Percentiles rank a stretch among this genome's conserved stretches.
Evolutionary conservation across 1,140 invertebrate species (phyloP).

Genomic region (Telenomus remus): DNA sequence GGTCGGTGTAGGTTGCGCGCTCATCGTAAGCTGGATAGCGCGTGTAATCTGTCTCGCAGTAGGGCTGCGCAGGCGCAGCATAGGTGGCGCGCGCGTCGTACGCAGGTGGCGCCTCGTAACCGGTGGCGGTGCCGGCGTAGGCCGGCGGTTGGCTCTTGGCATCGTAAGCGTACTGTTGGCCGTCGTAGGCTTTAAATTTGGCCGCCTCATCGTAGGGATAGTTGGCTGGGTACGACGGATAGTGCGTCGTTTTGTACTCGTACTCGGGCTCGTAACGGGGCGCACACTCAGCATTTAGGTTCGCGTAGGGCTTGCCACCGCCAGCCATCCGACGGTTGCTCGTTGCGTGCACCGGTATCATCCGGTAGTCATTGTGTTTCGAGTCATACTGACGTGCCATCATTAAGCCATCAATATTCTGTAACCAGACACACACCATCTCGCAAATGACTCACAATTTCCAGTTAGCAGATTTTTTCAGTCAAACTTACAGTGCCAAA

Average conservation of each 20-base stretch:
- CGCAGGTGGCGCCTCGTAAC: conserved; percentile 12
- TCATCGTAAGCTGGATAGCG: conserved; percentile 67
- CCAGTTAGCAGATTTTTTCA: conserved; percentile 29
- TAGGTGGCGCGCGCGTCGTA: conserved; percentile 65
- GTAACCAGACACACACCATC: conserved; percentile 76
- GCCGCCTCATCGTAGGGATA: conserved; percentile 71
- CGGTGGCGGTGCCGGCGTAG: conserved; percentile 49
- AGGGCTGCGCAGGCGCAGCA: conserved; percentile 38
- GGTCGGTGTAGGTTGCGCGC: conserved; percentile 59
- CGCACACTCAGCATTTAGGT: conserved; percentile 64
- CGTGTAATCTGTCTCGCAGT: conserved; percentile 63
- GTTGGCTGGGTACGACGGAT: conserved; percentile 73
- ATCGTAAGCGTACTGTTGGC: conserved; percentile 50
- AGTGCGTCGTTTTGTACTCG: conserved; percentile 74
- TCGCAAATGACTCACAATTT: conserved; percentile 72
- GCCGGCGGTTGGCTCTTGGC: conserved; percentile 57
- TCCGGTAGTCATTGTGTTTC: conserved; percentile 73
- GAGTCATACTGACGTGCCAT: conserved; percentile 75
- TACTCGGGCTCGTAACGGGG: conserved; percentile 67
- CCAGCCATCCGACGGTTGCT: conserved; percentile 68
- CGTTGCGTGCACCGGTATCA: conserved; percentile 72
- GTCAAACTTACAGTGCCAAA: not conserved
- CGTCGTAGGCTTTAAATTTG: conserved; percentile 68
- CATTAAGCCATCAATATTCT: conserved; percentile 76
- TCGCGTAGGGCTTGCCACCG: conserved; percentile 68